Evolutionary conservation across 2,797 vertebrate species (phyloP), one percentile per base, ranked within the genome.

Genomic region (Novumbra hubbsi): DNA sequence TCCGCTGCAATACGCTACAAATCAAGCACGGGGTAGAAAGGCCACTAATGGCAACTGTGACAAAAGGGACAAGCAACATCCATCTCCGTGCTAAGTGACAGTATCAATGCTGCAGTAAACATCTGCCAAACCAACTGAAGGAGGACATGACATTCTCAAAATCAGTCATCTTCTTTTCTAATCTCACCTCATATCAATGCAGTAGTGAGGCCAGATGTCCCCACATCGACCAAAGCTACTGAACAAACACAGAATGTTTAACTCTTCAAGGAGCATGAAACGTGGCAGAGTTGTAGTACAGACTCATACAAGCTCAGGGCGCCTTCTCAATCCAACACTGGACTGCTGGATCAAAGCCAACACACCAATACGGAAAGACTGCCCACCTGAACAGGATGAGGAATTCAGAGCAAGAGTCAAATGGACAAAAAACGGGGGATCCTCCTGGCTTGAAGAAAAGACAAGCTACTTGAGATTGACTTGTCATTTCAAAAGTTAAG

Each of bases 71-170:
- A 27, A 19, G 63, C 62, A 63, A 66, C 55, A 75, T 34, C 55
- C 65, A 65, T 74, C 34, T 60, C 55, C 60, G 48, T 65, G 16
- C 49, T 24, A 32, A 73, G 38, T 50, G 21, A 28, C 34, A 17
- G 66, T 41, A 74, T 64, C 63, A 75, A 74, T 70, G 72, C 62
- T 72, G 48, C 55, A 73, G 38, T 5, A 48, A 63, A 11, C 12
- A 50, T 45, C 24, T 52, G 48, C 49, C 17, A 70, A 70, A 24
- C 66, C 41, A 65, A 64, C 2, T 2, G 7, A 52, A 55, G 6
- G 32, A 55, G 11, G 34, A 48, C 68, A 50, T 52, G 65, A 50
- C 48, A 5, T n/a, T 66, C 67, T 63, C 5, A 49, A 24, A 28
- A 24, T 64, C 5, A 38, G 15, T 21, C n/a, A 41, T n/a, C 7